phyloP scores from a whole-genome alignment of 2,888 invertebrate genomes.

The Copidosoma aretas region DNA sequence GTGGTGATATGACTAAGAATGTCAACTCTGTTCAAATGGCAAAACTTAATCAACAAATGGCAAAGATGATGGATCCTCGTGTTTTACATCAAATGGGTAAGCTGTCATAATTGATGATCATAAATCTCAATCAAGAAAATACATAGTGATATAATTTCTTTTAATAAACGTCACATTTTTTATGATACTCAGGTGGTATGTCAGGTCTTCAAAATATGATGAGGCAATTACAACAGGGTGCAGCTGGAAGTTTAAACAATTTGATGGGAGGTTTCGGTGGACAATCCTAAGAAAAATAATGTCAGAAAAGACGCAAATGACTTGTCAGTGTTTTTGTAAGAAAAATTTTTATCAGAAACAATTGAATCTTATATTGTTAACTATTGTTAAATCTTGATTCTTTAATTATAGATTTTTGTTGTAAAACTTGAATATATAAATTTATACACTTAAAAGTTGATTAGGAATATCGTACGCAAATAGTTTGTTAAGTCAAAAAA shows the following conservation, averaged over 20 bases:
- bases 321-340: too few relatives aligned
- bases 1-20: conserved; percentile 98
- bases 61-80: conserved; percentile 99
- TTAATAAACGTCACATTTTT: neutral
- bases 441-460: too few relatives aligned
- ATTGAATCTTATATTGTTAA: too few relatives aligned
- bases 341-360: too few relatives aligned
- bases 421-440: too few relatives aligned
- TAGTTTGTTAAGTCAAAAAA: too few relatives aligned
- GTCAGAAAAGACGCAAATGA: too few relatives aligned
- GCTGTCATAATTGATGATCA: conserved; percentile 24
- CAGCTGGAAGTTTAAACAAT: conserved; percentile 67
- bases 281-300: conserved; percentile 57
- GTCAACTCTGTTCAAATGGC: conserved; percentile 99
- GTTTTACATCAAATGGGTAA: conserved; percentile 91
- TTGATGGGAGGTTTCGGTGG: conserved; percentile 69
- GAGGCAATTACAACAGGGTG: conserved; percentile 83
- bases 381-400: too few relatives aligned
- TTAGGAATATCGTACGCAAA: too few relatives aligned
- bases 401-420: too few relatives aligned
- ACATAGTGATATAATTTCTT: neutral
- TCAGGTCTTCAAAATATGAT: conserved; percentile 97
- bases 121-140: neutral
- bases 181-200: conserved; percentile 81
- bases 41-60: conserved; percentile 99